phyloP scores from a whole-genome alignment of 2,797 vertebrate genomes.

The Cacajao melanocephalus region DNA sequence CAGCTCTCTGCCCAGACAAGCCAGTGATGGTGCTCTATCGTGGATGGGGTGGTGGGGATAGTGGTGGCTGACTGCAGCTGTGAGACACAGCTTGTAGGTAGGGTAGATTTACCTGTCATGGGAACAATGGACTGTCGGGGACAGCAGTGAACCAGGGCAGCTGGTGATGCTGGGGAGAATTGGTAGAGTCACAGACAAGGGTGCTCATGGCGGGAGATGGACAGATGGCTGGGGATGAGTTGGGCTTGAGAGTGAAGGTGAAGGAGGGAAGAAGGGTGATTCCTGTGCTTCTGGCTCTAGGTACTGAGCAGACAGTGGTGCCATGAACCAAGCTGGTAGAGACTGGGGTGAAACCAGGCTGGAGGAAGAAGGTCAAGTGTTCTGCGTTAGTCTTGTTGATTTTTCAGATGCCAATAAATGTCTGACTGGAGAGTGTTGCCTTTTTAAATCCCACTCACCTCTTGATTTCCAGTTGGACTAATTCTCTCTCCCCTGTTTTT shows the following conservation, averaged over 20 bases:
- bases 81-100: not conserved
- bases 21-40: not conserved
- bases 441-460: not conserved
- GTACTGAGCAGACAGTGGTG: not conserved
- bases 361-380: not conserved
- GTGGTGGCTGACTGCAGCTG: not conserved
- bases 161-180: not conserved
- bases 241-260: not conserved
- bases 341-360: not conserved
- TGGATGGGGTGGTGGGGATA: not conserved
- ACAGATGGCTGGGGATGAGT: not conserved
- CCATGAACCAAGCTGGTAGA: not conserved
- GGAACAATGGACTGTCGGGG: fast-evolving
- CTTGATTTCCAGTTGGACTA: not conserved
- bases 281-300: not conserved
- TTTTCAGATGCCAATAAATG: not conserved
- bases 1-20: not conserved
- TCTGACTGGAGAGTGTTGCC: not conserved
- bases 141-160: not conserved
- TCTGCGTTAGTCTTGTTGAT: not conserved
- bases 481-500: not conserved
- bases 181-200: not conserved
- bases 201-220: fast-evolving
- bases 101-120: no score
- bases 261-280: not conserved